Conservation (phyloP, 1,140 invertebrate species). For the Ericerus pela region DNA sequence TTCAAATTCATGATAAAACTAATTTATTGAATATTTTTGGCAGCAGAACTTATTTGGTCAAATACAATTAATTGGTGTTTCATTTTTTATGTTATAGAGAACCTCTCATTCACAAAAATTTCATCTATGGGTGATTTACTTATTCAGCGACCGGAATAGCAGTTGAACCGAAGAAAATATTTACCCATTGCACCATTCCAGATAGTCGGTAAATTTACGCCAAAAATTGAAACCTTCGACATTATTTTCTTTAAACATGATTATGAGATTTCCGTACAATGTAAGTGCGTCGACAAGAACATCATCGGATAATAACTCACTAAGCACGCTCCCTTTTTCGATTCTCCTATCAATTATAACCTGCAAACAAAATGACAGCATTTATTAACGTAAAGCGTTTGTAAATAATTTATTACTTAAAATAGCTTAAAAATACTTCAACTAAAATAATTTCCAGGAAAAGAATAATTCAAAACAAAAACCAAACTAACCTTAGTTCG, state of each 20-base stretch:
- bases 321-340: not conserved
- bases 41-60: no score
- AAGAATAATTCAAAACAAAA: not conserved
- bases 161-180: no score
- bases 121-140: no score
- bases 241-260: not conserved
- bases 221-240: not conserved
- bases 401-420: not conserved
- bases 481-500: not conserved
- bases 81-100: no score
- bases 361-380: not conserved
- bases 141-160: no score
- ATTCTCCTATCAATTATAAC: not conserved
- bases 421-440: no score
- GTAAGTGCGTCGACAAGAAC: not conserved
- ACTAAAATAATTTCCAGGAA: not conserved
- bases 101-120: no score
- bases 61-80: no score
- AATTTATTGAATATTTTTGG: no score
- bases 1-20: no score
- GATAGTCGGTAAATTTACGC: not conserved
- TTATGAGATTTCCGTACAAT: not conserved
- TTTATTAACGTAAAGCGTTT: no score
- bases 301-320: not conserved
- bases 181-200: conserved; percentile 2